These are phyloP conservation scores for Todiramphus saurophagus DNA, from an alignment of 2,113 vertebrate genomes.

Conservation along the genomic window DNA sequence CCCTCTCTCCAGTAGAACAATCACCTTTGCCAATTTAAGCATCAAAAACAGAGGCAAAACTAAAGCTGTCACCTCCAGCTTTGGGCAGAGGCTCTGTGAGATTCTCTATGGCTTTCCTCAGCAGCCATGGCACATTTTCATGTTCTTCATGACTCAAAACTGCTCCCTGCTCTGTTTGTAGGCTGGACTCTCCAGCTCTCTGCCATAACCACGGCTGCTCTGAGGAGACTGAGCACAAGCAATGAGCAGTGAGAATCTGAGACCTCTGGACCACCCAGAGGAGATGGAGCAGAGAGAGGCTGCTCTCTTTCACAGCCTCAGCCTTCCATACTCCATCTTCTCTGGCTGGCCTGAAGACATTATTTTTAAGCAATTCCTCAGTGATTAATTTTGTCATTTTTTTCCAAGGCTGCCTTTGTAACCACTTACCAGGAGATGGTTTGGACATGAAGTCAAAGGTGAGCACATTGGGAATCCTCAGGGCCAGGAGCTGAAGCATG, in stretches of 20 bases:
- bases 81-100: background rate
- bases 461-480: constrained; percentile 88
- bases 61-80: background rate
- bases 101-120: background rate
- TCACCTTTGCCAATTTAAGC: background rate
- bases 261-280: background rate
- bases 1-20: background rate
- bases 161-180: background rate
- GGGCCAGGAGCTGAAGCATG: constrained; percentile 90
- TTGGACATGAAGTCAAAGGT: constrained; percentile 98
- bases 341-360: background rate
- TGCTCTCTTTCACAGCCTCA: background rate
- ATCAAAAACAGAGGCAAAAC: background rate
- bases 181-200: background rate
- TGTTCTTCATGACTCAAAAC: background rate
- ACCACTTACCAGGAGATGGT: constrained; percentile 87
- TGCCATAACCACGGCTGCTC: background rate
- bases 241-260: background rate
- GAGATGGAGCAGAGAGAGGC: background rate
- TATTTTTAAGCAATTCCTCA: background rate
- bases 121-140: background rate
- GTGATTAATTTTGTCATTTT: background rate
- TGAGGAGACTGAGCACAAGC: background rate
- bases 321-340: background rate
- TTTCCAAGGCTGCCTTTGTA: background rate